These are phyloP conservation scores for Erythrolamprus reginae DNA, from an alignment of 2,113 vertebrate genomes.

Conservation along the genomic window DNA sequence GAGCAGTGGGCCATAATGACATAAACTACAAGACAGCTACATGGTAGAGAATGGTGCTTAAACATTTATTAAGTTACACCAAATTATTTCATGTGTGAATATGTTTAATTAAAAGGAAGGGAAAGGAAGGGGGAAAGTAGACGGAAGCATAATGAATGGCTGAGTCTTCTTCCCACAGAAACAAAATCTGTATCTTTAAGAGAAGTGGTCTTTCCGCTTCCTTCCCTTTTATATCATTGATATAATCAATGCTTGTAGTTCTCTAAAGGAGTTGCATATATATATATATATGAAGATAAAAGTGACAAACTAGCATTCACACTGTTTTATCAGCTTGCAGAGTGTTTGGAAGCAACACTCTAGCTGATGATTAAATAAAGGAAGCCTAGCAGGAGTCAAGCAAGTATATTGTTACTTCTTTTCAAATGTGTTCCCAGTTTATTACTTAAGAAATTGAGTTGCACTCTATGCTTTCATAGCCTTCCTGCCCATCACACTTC, in stretches of 20 bases:
- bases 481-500: background rate
- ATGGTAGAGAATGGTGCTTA: slow-evolving; percentile 39
- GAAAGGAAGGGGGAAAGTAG: background rate
- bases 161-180: background rate
- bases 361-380: background rate
- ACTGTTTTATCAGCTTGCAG: slow-evolving; percentile 8
- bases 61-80: slow-evolving; percentile 74
- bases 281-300: background rate
- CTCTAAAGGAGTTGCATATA: background rate
- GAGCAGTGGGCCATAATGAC: slow-evolving; percentile 61
- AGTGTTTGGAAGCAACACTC: slow-evolving; percentile 9
- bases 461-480: slow-evolving; percentile 10
- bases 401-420: slow-evolving; percentile 19
- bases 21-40: slow-evolving; percentile 53
- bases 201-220: background rate
- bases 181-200: background rate
- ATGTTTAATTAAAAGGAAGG: slow-evolving; percentile 28
- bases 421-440: slow-evolving; percentile 29
- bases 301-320: slow-evolving; percentile 3
- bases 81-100: slow-evolving; percentile 63
- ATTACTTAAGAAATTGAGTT: slow-evolving; percentile 22
- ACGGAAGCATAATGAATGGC: background rate
- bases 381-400: background rate
- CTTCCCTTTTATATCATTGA: background rate
- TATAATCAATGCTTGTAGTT: slow-evolving; percentile 13